phyloP scores from a whole-genome alignment of 2,113 vertebrate species.

The Plectropomus leopardus region DNA sequence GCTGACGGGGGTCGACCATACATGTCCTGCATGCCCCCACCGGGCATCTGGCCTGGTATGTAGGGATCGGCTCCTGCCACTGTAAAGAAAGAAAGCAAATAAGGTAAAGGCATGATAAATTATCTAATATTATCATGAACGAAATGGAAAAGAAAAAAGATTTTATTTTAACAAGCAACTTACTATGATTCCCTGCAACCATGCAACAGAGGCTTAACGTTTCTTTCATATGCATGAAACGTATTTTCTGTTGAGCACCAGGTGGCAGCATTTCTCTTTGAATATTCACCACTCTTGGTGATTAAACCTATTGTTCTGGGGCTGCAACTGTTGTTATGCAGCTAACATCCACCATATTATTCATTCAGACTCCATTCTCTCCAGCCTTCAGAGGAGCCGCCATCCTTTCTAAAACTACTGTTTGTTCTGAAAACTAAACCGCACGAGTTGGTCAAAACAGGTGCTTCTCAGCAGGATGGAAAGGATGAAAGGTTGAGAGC shows the following conservation, averaged over 20 bases:
- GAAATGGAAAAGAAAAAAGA: not conserved
- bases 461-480: slow-evolving; percentile 74
- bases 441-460: slow-evolving; percentile 72
- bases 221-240: not conserved
- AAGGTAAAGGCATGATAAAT: not conserved
- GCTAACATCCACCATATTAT: slow-evolving; percentile 74
- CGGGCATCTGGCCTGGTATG: slow-evolving; percentile 93
- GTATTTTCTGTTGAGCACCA: slow-evolving; percentile 63
- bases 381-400: slow-evolving; percentile 69
- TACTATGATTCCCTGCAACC: not conserved
- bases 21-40: slow-evolving; percentile 93
- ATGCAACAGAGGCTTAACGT: not conserved
- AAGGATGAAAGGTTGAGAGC: slow-evolving; percentile 70
- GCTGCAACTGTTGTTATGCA: slow-evolving; percentile 74
- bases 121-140: not conserved
- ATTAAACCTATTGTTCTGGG: slow-evolving; percentile 68
- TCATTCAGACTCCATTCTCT: slow-evolving; percentile 75
- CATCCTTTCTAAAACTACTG: slow-evolving; percentile 66
- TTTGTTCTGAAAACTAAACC: slow-evolving; percentile 73
- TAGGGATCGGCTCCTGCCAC: slow-evolving; percentile 95
- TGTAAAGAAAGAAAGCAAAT: slow-evolving; percentile 64
- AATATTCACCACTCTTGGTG: slow-evolving; percentile 40
- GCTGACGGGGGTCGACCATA: slow-evolving; percentile 90
- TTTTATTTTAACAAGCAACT: not conserved
- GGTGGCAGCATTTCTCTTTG: slow-evolving; percentile 75